Conservation (phyloP, 2,113 vertebrate genomes). For the Xenotilapia longispinis region DNA sequence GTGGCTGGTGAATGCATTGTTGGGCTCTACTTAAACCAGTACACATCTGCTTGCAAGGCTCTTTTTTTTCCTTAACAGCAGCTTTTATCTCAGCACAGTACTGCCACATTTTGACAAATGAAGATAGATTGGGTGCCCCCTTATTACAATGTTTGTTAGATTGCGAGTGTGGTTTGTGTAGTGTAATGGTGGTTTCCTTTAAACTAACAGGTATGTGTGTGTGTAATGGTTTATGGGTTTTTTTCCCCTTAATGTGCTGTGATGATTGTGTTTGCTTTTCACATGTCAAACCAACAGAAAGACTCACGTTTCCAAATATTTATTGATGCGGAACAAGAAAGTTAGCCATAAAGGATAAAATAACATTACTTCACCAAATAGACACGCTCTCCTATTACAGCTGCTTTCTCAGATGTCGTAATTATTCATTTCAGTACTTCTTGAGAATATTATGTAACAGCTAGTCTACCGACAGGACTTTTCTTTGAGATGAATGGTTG, state of each 20-base stretch:
- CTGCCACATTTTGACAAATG: neutral
- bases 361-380: neutral
- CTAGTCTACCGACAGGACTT: neutral
- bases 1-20: neutral
- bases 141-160: neutral
- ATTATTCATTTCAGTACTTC: neutral
- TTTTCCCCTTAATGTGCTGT: neutral
- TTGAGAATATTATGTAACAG: constrained; percentile 1
- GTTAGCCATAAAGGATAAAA: neutral
- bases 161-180: neutral
- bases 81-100: neutral
- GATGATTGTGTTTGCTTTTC: constrained; percentile 6
- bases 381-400: neutral
- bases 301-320: neutral
- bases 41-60: neutral
- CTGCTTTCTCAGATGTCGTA: neutral
- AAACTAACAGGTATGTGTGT: neutral
- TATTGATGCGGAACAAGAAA: neutral
- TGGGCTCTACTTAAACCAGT: neutral
- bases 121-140: neutral
- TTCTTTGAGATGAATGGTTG: neutral
- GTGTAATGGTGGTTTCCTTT: neutral
- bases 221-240: neutral
- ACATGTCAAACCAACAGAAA: neutral
- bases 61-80: neutral